Evolutionary conservation across 2,113 vertebrate genomes (phyloP).

Genomic region (Butorides virescens): DNA sequence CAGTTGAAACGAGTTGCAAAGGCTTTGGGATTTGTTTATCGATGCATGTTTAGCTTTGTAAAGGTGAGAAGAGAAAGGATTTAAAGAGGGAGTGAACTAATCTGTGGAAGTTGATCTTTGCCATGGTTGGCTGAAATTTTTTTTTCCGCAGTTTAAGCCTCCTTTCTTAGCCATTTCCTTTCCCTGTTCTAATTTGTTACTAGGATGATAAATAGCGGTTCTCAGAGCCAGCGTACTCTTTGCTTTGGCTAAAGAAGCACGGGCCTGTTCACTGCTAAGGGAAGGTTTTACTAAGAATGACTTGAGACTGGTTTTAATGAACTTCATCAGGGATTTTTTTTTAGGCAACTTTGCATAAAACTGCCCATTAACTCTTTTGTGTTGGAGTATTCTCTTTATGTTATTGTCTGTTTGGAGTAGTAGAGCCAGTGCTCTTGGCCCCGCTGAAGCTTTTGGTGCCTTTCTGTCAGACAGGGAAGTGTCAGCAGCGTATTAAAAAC

Average conservation of each 20-base stretch:
- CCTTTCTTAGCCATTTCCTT: not conserved
- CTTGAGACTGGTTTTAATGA: not conserved
- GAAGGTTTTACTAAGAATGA: not conserved
- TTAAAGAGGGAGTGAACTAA: not conserved
- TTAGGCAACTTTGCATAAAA: not conserved
- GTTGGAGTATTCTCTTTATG: not conserved
- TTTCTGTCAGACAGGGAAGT: not conserved
- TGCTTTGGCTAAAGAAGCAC: not conserved
- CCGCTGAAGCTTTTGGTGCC: not conserved
- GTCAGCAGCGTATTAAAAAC: not conserved
- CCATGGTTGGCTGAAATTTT: not conserved
- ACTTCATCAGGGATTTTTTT: not conserved
- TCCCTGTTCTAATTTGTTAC: not conserved
- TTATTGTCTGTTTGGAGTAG: not conserved
- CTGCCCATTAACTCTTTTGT: not conserved
- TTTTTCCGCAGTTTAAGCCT: not conserved
- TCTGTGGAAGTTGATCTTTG: conserved; percentile 4
- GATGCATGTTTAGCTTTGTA: not conserved
- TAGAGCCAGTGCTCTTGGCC: not conserved
- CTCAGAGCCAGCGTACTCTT: not conserved
- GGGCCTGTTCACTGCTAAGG: not conserved
- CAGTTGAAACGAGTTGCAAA: not conserved
- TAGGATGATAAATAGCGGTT: not conserved
- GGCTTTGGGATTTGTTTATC: conserved; percentile 1
- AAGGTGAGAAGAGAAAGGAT: conserved; percentile 28